These are phyloP conservation scores for Felis chaus DNA, from an alignment of 2,113 vertebrate species.

Conservation along the genomic window DNA sequence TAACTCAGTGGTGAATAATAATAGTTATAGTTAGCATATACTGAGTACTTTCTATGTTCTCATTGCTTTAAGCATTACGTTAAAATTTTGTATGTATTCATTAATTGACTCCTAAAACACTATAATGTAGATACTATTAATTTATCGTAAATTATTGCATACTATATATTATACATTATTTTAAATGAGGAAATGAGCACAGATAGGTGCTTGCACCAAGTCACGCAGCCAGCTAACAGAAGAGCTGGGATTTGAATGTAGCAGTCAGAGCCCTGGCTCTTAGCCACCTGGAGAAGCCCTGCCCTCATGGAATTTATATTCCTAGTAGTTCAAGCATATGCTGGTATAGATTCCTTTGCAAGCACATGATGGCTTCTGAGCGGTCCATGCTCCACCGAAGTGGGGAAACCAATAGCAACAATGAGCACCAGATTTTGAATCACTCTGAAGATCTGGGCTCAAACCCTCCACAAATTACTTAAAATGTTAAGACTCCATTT, in stretches of 20 bases:
- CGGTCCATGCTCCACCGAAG: not conserved
- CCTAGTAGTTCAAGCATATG: not conserved
- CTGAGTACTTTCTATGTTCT: not conserved
- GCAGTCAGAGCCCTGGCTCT: not conserved
- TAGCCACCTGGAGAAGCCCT: not conserved
- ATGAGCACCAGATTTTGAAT: not conserved
- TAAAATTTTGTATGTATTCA: not conserved
- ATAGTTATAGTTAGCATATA: not conserved
- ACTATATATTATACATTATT: not conserved
- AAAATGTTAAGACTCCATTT: not conserved
- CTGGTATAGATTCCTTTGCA: not conserved
- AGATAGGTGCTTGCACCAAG: not conserved
- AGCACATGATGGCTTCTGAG: not conserved
- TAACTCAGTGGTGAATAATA: not conserved
- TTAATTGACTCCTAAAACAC: conserved; percentile 23
- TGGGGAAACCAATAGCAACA: not conserved
- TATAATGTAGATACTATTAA: not conserved
- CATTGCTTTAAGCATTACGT: not conserved
- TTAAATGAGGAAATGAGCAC: not conserved
- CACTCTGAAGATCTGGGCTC: not conserved
- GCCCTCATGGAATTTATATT: not conserved
- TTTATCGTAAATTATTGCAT: not conserved
- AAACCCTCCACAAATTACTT: not conserved
- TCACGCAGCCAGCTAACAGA: not conserved
- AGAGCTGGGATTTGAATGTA: not conserved